A percentile compares a stretch with the other conserved stretches of the same genome.
phyloP scores from a whole-genome alignment of 2,888 invertebrate species.

The Caradrina clavipalpis region DNA sequence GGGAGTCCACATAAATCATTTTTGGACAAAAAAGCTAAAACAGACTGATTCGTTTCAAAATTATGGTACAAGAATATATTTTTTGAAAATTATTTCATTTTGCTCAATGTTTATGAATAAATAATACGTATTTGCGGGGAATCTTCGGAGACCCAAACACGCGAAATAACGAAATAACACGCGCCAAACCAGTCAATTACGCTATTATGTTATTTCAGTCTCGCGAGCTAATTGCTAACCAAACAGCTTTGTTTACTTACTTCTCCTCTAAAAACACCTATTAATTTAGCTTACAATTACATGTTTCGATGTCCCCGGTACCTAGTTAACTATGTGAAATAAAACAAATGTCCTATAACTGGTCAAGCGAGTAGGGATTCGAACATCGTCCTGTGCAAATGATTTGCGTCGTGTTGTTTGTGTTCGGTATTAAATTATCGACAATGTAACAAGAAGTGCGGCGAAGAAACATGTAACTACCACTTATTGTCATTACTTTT shows the following conservation, averaged over 20 bases:
- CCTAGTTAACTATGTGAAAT: slow-evolving; percentile 65
- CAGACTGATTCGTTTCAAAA: slow-evolving; percentile 22
- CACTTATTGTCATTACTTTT: slow-evolving; percentile 62
- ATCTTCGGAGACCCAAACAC: slow-evolving; percentile 58
- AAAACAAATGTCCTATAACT: slow-evolving; percentile 64
- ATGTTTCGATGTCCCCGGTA: slow-evolving; percentile 56
- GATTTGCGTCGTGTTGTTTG: slow-evolving; percentile 67
- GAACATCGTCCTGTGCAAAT: slow-evolving; percentile 63
- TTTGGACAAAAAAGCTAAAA: slow-evolving; percentile 55
- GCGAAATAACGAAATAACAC: slow-evolving; percentile 72
- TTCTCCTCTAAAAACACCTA: slow-evolving; percentile 65
- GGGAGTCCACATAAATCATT: slow-evolving; percentile 88
- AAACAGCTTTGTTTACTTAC: slow-evolving; percentile 75
- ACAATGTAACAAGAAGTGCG: slow-evolving; percentile 63
- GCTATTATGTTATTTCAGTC: slow-evolving; percentile 71
- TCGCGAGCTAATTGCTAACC: slow-evolving; percentile 69
- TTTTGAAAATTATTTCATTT: slow-evolving; percentile 49
- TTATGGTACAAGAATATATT: not conserved
- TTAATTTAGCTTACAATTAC: slow-evolving; percentile 66
- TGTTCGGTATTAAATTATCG: slow-evolving; percentile 68
- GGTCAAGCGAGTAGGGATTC: slow-evolving; percentile 60
- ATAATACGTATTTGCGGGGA: slow-evolving; percentile 62
- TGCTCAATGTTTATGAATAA: slow-evolving; percentile 48
- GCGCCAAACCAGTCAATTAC: slow-evolving; percentile 74
- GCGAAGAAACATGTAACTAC: slow-evolving; percentile 64